These are phyloP conservation scores for Ammospiza maritima DNA, from an alignment of 2,797 vertebrate genomes.

Conservation along the genomic window DNA sequence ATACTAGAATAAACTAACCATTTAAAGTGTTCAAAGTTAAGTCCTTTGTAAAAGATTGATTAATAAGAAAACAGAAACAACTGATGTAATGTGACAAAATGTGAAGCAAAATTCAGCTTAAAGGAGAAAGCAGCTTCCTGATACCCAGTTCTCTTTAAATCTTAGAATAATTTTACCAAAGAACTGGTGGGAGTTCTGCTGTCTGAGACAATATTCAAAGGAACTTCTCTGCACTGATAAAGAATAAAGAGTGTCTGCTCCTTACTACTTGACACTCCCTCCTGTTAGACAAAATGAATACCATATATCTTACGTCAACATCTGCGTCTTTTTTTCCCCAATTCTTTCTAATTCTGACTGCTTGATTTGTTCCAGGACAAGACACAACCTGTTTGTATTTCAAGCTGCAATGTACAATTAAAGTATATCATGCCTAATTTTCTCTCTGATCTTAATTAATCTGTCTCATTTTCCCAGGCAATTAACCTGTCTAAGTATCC, in stretches of 20 bases:
- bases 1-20: background rate
- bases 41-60: background rate
- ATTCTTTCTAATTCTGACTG: background rate
- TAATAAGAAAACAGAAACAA: background rate
- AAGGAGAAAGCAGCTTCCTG: background rate
- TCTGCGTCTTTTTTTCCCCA: background rate
- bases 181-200: background rate
- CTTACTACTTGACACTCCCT: background rate
- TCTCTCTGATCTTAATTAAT: background rate
- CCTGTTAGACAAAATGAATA: background rate
- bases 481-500: background rate
- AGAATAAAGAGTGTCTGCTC: background rate
- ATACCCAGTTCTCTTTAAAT: background rate
- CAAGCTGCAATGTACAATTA: background rate
- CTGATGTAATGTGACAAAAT: background rate
- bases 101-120: background rate
- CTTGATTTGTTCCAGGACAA: background rate
- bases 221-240: background rate
- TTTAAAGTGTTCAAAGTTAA: background rate
- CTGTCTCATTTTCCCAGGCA: slow-evolving; percentile 4
- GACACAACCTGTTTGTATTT: background rate
- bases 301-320: background rate
- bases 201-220: background rate
- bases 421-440: background rate
- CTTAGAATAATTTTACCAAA: background rate